Evolutionary conservation across 2,797 vertebrate species (phyloP).

Genomic region (Poecilia wingei): DNA sequence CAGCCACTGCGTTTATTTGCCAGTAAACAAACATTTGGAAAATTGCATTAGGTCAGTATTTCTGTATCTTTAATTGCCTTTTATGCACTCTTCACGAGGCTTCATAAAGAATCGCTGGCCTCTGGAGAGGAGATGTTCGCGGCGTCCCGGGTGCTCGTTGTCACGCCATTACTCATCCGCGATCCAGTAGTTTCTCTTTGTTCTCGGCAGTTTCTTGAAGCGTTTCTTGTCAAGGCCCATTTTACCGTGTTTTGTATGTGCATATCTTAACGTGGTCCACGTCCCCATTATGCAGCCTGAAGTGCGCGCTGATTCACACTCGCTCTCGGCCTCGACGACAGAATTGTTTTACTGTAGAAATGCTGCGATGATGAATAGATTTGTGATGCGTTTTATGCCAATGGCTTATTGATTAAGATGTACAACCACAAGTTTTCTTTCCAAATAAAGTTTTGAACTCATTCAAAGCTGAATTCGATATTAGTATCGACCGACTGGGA

Average conservation of each 20-base stretch:
- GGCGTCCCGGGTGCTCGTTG: constrained; percentile 28
- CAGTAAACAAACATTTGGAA: constrained; percentile 54
- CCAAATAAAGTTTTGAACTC: constrained; percentile 28
- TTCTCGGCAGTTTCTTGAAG: constrained; percentile 56
- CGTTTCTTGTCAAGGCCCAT: constrained; percentile 53
- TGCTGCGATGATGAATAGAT: constrained; percentile 61
- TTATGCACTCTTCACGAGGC: constrained; percentile 23
- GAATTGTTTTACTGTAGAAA: constrained; percentile 67
- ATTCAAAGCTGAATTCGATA: constrained; percentile 11
- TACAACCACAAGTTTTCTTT: background rate
- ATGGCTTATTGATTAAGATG: constrained; percentile 29
- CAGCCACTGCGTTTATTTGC: constrained; percentile 42
- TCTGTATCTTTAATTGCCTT: constrained; percentile 60
- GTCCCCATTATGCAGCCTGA: constrained; percentile 59
- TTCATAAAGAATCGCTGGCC: constrained; percentile 35
- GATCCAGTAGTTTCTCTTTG: constrained; percentile 43
- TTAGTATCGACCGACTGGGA: constrained; percentile 10
- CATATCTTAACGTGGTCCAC: constrained; percentile 54
- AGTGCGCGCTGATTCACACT: constrained; percentile 57
- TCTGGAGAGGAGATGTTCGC: constrained; percentile 43
- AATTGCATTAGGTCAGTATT: constrained; percentile 33
- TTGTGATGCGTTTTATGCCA: constrained; percentile 49
- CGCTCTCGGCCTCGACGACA: constrained; percentile 55
- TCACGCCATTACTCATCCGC: constrained; percentile 53
- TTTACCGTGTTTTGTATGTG: constrained; percentile 61